Percentiles rank a stretch among this genome's conserved stretches.
Conservation (phyloP, 2,797 vertebrate genomes). For the Sebastolobus altivelis region DNA sequence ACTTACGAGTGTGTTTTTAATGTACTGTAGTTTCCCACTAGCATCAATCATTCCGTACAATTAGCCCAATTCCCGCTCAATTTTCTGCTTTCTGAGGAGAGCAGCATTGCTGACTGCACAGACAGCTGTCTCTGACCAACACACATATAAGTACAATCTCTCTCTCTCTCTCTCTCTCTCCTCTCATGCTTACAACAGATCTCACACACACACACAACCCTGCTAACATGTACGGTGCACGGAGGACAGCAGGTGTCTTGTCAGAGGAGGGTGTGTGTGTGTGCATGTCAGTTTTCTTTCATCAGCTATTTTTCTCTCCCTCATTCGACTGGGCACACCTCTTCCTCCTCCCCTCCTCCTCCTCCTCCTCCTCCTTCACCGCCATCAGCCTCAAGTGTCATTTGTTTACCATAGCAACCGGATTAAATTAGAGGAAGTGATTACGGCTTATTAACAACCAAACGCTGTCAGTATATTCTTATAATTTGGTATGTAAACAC, state of each 20-base stretch:
- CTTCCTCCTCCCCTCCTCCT: conserved; percentile 64
- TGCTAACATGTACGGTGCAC: conserved; percentile 29
- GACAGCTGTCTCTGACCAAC: conserved; percentile 88
- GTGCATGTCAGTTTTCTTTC: conserved; percentile 71
- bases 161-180: conserved; percentile 44
- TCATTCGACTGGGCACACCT: conserved; percentile 78
- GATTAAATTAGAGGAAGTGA: conserved; percentile 91
- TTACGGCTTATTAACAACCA: conserved; percentile 88
- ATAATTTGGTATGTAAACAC: conserved; percentile 90
- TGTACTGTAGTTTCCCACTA: conserved; percentile 90
- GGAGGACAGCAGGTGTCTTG: conserved; percentile 85
- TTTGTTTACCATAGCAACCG: conserved; percentile 93
- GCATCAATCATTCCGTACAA: conserved; percentile 94
- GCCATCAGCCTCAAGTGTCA: conserved; percentile 88
- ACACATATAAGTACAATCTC: conserved; percentile 71
- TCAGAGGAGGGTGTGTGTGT: conserved; percentile 80
- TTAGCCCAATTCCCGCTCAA: conserved; percentile 91
- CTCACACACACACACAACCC: conserved; percentile 31
- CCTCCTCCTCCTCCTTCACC: conserved; percentile 85
- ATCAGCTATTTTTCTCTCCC: conserved; percentile 70
- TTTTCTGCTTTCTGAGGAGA: conserved; percentile 91
- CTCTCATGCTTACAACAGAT: conserved; percentile 47
- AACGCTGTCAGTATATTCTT: conserved; percentile 88
- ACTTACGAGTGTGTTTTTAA: conserved; percentile 78
- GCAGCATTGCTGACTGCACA: conserved; percentile 90